Conservation (phyloP, 2,113 vertebrate species). For the Brachypodius melanocephalos region DNA sequence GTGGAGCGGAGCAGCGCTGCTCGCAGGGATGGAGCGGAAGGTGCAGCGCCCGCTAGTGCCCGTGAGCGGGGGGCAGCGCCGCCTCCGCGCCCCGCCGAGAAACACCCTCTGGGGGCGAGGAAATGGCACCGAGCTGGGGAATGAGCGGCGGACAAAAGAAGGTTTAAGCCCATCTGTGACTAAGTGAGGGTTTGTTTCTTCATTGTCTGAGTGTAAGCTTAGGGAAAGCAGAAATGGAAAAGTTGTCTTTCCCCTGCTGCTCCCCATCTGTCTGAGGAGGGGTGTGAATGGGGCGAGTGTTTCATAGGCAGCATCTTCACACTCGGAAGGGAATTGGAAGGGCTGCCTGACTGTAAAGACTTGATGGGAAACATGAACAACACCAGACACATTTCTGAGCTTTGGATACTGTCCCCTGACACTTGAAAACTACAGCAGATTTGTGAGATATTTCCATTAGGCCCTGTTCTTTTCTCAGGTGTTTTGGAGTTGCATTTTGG, state of each 20-base stretch:
- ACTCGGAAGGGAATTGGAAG: not conserved
- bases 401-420: rapidly evolving
- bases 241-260: not conserved
- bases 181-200: not conserved
- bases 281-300: not conserved
- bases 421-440: not conserved
- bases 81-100: not conserved
- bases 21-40: not conserved
- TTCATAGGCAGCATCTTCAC: not conserved
- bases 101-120: rapidly evolving
- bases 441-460: not conserved
- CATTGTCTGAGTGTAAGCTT: not conserved
- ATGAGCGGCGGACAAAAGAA: rapidly evolving
- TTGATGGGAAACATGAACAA: not conserved
- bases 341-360: not conserved
- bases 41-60: conserved; percentile 30
- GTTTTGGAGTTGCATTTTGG: not conserved
- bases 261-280: not conserved
- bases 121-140: not conserved
- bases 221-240: not conserved
- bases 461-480: not conserved
- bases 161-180: not conserved
- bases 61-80: not conserved
- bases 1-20: not conserved
- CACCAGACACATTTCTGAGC: not conserved